Conservation (phyloP, 2,113 vertebrate species). For the Origma solitaria region DNA sequence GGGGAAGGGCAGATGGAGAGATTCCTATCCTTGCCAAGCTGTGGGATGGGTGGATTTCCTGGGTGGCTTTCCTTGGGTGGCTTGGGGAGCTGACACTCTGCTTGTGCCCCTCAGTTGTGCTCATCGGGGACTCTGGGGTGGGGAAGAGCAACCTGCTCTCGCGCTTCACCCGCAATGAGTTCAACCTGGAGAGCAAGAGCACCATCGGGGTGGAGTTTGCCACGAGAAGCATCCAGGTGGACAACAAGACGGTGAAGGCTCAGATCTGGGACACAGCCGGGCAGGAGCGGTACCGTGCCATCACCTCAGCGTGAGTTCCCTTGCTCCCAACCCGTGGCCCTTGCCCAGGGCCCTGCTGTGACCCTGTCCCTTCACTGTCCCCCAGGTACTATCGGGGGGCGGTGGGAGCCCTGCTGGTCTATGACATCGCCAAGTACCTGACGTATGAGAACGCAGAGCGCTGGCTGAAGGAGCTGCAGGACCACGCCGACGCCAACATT, state of each 20-base stretch:
- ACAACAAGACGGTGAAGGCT: conserved; percentile 82
- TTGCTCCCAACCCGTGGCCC: accelerated
- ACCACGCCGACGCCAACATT: conserved; percentile 84
- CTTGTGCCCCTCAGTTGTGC: conserved; percentile 71
- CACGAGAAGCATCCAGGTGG: conserved; percentile 84
- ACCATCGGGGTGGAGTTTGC: conserved; percentile 88
- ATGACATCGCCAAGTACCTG: conserved; percentile 87
- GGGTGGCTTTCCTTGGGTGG: not conserved
- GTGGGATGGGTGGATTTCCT: not conserved
- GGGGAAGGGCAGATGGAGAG: too few relatives aligned
- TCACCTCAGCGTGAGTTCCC: conserved; percentile 83
- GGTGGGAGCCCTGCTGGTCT: conserved; percentile 81
- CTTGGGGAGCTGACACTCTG: accelerated
- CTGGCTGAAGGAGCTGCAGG: conserved; percentile 87
- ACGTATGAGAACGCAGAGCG: conserved; percentile 84
- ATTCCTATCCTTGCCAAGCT: not conserved
- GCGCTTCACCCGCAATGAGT: conserved; percentile 86
- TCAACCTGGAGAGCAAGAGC: conserved; percentile 86
- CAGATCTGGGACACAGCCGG: conserved; percentile 88
- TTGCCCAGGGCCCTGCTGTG: accelerated
- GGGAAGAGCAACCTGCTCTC: conserved; percentile 88
- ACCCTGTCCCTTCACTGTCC: not conserved
- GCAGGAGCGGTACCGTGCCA: conserved; percentile 85
- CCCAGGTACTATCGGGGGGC: conserved; percentile 84
- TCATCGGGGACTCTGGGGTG: conserved; percentile 85